These are phyloP conservation scores for Rhabditoides inermis DNA, from an alignment of 2,888 invertebrate genomes.

Conservation along the genomic window DNA sequence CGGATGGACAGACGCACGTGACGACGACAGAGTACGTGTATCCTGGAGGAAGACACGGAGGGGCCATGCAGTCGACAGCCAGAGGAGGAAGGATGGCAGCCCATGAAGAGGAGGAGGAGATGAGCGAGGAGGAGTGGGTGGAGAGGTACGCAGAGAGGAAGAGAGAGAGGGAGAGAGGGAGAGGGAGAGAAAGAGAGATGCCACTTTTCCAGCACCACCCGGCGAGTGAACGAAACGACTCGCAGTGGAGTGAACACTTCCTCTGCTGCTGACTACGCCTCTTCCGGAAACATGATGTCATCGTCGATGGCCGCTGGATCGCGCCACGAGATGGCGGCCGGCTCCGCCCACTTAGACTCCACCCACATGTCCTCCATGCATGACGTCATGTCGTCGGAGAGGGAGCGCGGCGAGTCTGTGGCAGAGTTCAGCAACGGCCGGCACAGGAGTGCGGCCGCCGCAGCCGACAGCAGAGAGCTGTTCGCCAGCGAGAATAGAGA, in stretches of 20 bases:
- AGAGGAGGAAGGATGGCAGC: not conserved
- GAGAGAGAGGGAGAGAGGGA: not conserved
- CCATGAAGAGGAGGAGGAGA: not conserved
- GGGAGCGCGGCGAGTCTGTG: conserved; percentile 2
- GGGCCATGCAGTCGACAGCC: conserved; percentile 3
- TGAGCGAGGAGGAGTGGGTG: too few species aligned
- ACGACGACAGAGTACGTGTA: conserved; percentile 20
- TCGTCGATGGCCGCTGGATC: too few species aligned
- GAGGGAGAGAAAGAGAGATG: not conserved
- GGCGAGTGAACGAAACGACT: not conserved
- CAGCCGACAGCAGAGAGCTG: too few species aligned
- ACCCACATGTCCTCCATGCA: too few species aligned
- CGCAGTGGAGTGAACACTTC: too few species aligned
- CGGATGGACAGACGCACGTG: conserved; percentile 27
- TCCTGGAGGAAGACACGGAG: conserved; percentile 15
- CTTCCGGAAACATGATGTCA: too few species aligned
- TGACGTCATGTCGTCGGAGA: not conserved
- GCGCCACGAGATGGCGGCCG: too few species aligned
- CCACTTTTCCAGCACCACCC: not conserved
- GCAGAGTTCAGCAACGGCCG: too few species aligned
- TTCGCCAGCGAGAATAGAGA: too few species aligned
- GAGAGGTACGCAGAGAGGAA: not conserved
- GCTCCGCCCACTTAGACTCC: too few species aligned
- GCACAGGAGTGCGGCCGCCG: too few species aligned
- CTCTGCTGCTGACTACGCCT: too few species aligned